Conservation (phyloP, 2,888 invertebrate species). For the Microctonus hyperodae region DNA sequence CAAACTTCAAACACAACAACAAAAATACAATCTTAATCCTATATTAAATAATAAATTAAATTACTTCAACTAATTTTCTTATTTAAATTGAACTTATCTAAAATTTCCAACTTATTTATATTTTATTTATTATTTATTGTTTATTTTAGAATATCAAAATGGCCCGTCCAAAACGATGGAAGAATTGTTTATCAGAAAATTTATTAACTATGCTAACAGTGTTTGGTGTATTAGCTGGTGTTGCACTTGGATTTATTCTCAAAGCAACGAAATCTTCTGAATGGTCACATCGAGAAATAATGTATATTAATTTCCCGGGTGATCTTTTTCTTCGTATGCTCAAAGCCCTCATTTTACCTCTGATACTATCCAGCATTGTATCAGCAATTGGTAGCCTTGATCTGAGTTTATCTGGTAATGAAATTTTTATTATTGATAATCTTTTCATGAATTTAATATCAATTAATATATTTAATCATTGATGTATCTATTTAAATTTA, state of each 20-base stretch:
- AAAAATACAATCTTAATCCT: too few species aligned
- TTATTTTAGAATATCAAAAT: conserved; percentile 37
- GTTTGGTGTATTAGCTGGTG: conserved; percentile 67
- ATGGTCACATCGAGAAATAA: conserved; percentile 69
- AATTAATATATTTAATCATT: too few species aligned
- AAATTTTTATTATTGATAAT: conserved; percentile 47
- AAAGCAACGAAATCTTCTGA: conserved; percentile 54
- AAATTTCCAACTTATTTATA: background rate
- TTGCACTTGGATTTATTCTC: conserved; percentile 65
- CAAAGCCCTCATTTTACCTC: conserved; percentile 76
- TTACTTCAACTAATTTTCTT: too few species aligned
- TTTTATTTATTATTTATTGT: background rate
- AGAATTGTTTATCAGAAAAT: conserved; percentile 59
- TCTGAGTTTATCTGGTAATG: conserved; percentile 71
- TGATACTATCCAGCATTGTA: conserved; percentile 74
- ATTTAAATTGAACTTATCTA: background rate
- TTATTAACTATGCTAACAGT: conserved; percentile 69
- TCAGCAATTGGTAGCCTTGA: conserved; percentile 76
- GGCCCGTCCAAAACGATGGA: conserved; percentile 51
- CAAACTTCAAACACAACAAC: too few species aligned
- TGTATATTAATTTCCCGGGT: conserved; percentile 75
- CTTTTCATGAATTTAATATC: too few species aligned
- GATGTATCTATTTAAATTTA: background rate
- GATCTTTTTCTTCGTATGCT: conserved; percentile 78
- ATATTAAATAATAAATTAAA: too few species aligned